These are phyloP conservation scores for Heliconius congener DNA, from an alignment of 1,140 invertebrate genomes.

Conservation along the genomic window DNA sequence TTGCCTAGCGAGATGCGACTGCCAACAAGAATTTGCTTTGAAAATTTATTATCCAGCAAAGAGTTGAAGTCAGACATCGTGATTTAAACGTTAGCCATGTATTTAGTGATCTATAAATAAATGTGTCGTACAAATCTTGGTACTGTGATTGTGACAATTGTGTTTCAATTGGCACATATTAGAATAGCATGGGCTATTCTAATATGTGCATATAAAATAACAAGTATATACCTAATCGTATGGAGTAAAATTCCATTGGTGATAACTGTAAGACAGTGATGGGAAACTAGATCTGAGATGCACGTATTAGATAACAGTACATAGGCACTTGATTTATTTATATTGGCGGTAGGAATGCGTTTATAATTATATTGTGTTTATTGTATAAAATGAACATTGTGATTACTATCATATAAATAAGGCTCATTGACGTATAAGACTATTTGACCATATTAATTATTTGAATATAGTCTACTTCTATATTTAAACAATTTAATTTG, in stretches of 20 bases:
- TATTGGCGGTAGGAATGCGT: neutral
- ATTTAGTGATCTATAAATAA: conserved; percentile 28
- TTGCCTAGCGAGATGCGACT: neutral
- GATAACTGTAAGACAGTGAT: conserved; percentile 19
- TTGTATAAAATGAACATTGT: neutral
- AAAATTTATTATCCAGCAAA: neutral
- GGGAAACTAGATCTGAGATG: conserved; percentile 17
- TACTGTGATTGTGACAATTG: conserved; percentile 26
- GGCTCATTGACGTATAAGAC: neutral
- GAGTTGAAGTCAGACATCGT: conserved; percentile 21
- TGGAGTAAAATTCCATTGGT: conserved; percentile 19
- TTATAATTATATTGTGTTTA: neutral
- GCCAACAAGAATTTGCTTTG: neutral
- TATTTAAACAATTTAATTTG: too few relatives aligned
- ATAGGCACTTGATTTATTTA: conserved; percentile 1
- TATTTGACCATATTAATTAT: too few relatives aligned
- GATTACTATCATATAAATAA: neutral
- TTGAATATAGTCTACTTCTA: too few relatives aligned
- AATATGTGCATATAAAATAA: neutral
- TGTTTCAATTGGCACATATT: conserved; percentile 21
- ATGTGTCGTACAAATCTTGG: conserved; percentile 12
- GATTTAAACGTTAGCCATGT: conserved; percentile 28
- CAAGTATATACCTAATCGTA: neutral
- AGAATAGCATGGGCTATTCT: neutral
- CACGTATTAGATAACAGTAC: conserved; percentile 25